Evolutionary conservation across 2,113 vertebrate genomes (phyloP), one percentile per base, ranked within the genome.

Genomic region (Trinectes maculatus): DNA sequence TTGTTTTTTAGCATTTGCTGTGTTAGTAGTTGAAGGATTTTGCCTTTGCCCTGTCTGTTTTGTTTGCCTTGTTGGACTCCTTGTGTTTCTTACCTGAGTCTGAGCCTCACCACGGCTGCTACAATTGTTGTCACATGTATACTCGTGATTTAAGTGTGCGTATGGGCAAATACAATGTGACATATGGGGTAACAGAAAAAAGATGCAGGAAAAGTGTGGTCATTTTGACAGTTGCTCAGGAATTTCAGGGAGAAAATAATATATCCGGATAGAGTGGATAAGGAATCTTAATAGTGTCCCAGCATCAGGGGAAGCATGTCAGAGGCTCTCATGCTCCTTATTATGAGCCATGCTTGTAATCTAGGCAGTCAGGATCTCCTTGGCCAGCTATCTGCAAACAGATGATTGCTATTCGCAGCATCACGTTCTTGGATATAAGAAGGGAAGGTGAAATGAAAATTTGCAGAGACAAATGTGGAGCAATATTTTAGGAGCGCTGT

Each of bases 351-450:
- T 42, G 37, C 34, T n/a, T 4, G 0, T 29, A 19, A 40, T 59
- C 34, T 18, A 36, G n/a, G 25, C 57, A 52, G 46, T 77, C 44
- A 25, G 25, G 11, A 12, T 37, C 36, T 56, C 42, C 51, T 40
- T 22, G 15, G 18, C 8, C 11, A 4, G 3, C 44, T 28, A 26
- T 43, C 69, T 43, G 25, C 6, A 60, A 31, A 29, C 59, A 8
- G 55, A 44, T 48, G 55, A 56, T 69, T 59, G 42, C 60, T 51
- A 70, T 78, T 82, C 67, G 54, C 29, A 6, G 8, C 25, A 22
- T 29, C 52, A 8, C 39, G 57, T 44, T 47, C 34, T 22, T n/a
- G 16, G 36, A 59, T 47, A 24, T 49, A 29, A 31, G 15, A 60
- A 29, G 46, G 8, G 37, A 15, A n/a, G 19, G 51, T 15, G 9